Evolutionary conservation across 35 echinoderm and acorn worm genomes (phyloP).

Genomic region (Chiridota heheva): DNA sequence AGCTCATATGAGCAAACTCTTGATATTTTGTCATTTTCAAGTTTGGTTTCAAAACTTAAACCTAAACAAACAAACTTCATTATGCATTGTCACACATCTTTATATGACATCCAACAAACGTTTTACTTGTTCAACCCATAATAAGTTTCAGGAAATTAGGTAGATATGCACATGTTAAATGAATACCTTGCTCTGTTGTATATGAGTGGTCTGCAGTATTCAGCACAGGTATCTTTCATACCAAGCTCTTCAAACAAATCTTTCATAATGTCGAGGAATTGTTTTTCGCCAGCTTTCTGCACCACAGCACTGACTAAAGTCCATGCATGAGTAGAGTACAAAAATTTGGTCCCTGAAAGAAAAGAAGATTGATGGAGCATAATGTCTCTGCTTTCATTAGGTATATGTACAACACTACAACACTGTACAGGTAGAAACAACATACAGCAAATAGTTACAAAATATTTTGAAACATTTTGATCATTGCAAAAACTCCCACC

Average conservation of each 20-base stretch:
- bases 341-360: conserved; percentile 67
- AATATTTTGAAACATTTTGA: no score
- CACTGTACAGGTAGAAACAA: background rate
- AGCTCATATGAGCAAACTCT: no score
- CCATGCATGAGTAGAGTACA: conserved; percentile 89
- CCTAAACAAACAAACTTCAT: no score
- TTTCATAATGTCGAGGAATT: conserved; percentile 77
- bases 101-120: no score
- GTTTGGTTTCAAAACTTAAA: no score
- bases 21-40: no score
- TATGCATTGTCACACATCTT: no score
- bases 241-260: conserved; percentile 73
- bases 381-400: background rate
- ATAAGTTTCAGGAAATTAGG: no score
- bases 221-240: conserved; percentile 67
- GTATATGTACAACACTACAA: background rate
- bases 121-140: no score
- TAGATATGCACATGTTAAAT: no score
- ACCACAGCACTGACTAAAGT: conserved; percentile 91
- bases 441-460: background rate
- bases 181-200: conserved; percentile 95
- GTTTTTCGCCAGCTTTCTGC: conserved; percentile 56
- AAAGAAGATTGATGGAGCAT: conserved; percentile 16
- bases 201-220: conserved; percentile 76
- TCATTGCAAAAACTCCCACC: no score